Evolutionary conservation across 2,113 vertebrate genomes (phyloP), one percentile per base, ranked within the genome.

Genomic region (Chamaea fasciata): DNA sequence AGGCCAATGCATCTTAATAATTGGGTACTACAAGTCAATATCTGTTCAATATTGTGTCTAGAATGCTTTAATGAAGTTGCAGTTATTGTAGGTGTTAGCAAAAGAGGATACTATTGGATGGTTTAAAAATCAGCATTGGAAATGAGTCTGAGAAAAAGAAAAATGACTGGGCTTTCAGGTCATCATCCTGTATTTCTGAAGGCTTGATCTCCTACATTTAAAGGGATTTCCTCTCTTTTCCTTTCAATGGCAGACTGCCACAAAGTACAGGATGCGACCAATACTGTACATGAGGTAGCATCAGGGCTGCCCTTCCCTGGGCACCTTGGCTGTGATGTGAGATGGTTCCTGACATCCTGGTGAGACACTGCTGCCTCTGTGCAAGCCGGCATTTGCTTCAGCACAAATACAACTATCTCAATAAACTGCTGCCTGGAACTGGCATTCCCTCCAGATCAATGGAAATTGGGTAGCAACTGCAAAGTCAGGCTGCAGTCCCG

Each of bases 1-100:
- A 64, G 60, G 50, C 57, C 68, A 78, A 63, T 95, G 75, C 59
- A 28, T 97, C 96, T 94, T 92, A 87, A 88, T 95, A 92, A 95
- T 55, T 80, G 83, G 42, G 60, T 64, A 68, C 41, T 82, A 59
- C 35, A 47, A 78, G 78, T 95, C 83, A 1, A 86, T 94, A 81
- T 35, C 13, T 92, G 64, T 44, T 95, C 95, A 69, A 6, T 89
- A 52, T 71, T 31, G 39, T 83, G 42, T 89, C 75, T 73, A 21
- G 50, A 59, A 75, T 42, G 30, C 67, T 89, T 90, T 92, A 96
- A 94, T 92, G 95, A 96, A 92, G 86, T 87, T 70, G 49, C 78
- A 52, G 44, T 85, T 96, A 89, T 67, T 85, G 85, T 56, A 57
- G 67, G n/a, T 78, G 75, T 95, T 92, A 89, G 80, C 91, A 95